Evolutionary conservation across 1,140 invertebrate species (phyloP), one percentile per base, ranked within the genome.

Genomic region (Doryteuthis pealeii): DNA sequence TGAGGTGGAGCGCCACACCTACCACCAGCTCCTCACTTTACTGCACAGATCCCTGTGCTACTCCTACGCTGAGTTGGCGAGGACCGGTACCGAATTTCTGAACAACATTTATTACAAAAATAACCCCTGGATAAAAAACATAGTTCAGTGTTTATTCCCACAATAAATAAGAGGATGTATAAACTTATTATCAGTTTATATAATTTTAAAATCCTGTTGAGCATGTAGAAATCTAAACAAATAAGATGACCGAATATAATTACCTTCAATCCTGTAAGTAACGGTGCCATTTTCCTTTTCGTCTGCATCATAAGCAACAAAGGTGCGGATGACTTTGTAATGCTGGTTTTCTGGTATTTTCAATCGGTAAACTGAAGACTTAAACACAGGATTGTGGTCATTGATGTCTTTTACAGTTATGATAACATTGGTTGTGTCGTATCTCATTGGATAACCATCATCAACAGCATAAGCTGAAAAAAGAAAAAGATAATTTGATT

Each of bases 261-360:
- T 95, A 86, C 97, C 95, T 12, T 97, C 93, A 75, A 99, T 97
- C 80, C 96, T 95, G 85, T 98, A 99, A 32, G 94, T 88, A 62
- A 98, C 91, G 79, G 92, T 91, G 2, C 94, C 93, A 85, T 97
- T 97, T 14, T 91, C 87, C 14, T 93, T 94, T 79, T 93, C 90
- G 86, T 98, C 96, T 4, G 91, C 91, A 85, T 98, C 96, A 67
- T 92, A 93, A 0, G 96, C 96, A 0, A 78, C 74, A 58, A 83
- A 58, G 2, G 74, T 75, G 35, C 80, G 74, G 26, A 91, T 91
- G 0, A 92, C 92, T 18, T 91, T 90, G 85, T 96, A 96, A 6
- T 89, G 69, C 26, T 74, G 74, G 76, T 84, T 84, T 74, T 84
- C 83, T 10, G 82, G 79, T 2, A 84, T 77, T 32, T 79, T 74